These are phyloP conservation scores for Nothoprocta pentlandii DNA, from an alignment of 2,113 vertebrate genomes.

Conservation along the genomic window DNA sequence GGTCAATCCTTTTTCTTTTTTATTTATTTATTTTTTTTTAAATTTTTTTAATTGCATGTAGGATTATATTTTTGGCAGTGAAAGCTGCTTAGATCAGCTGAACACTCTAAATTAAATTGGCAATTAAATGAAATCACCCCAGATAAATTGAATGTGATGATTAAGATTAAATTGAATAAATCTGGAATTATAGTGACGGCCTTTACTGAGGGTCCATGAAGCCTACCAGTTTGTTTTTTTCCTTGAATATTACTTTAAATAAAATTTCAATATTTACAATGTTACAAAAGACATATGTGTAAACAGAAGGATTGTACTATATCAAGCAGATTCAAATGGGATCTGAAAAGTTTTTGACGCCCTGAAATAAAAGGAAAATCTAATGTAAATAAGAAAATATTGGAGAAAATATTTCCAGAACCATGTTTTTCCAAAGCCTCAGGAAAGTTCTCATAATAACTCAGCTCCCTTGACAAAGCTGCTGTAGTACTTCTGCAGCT, in stretches of 20 bases:
- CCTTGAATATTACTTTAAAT: neutral
- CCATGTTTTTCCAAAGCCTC: neutral
- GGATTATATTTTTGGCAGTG: neutral
- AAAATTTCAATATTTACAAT: neutral
- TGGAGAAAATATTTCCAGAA: neutral
- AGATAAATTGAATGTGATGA: neutral
- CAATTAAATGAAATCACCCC: neutral
- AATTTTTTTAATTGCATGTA: neutral
- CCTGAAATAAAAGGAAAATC: neutral
- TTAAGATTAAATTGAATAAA: neutral
- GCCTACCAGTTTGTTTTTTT: neutral
- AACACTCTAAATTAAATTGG: neutral
- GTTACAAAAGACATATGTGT: neutral
- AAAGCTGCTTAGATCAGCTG: neutral
- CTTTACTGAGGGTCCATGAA: neutral
- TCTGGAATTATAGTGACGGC: neutral
- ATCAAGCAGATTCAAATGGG: neutral
- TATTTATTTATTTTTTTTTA: too few relatives aligned
- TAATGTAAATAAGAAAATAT: neutral
- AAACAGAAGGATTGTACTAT: neutral
- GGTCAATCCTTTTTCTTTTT: neutral
- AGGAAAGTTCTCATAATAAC: neutral
- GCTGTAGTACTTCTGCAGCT: neutral
- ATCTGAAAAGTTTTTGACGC: neutral
- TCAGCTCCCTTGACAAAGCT: neutral